Evolutionary conservation across 2,797 vertebrate species (phyloP), one percentile per base, ranked within the genome.

Genomic region (Myotis planiceps): DNA sequence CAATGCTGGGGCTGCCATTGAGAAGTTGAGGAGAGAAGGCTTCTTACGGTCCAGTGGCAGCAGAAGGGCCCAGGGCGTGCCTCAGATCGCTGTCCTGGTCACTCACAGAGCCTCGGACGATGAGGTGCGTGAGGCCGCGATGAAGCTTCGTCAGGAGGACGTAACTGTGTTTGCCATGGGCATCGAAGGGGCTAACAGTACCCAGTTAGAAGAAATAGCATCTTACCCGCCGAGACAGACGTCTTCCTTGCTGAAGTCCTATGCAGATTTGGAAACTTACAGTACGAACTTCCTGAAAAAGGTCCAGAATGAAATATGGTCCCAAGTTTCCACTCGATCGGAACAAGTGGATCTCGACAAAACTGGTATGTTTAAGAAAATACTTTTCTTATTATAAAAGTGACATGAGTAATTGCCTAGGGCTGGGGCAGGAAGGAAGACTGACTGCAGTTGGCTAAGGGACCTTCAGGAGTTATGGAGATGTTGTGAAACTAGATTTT

Each of bases 41-140:
- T 98, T 98, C 72, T 92, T 63, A 14, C 74, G 37, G 32, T 16
- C 42, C 4, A 29, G 32, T 2, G 96, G 96, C 21, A 97, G 97
- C 74, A 92, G 98, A 47, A 96, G 86, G 68, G 87, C 34, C 0
- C 96, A 97, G 12, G 98, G 98, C 1, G 96, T 98, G 76, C 96
- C 97, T 65, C 98, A 98, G 58, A 86, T 98, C 1, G 96, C 96
- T 0, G 93, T 98, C 32, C 63, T 98, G 86, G 42, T 98, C 51
- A 97, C 97, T 49, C 79, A 97, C 55, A 96, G 97, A 13, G 94
- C 96, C 2, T 97, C 97, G 0, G 90, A 96, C 1, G 97, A 98
- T 0, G 25, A 58, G 1, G 96, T 98, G 23, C 81, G 49, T 0
- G 93, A 96, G 0, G 91, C 90, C 0, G 97, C 98, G 0, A 4